Conservation (phyloP, 2,113 vertebrate species). For the Melanostigma gelatinosum region DNA sequence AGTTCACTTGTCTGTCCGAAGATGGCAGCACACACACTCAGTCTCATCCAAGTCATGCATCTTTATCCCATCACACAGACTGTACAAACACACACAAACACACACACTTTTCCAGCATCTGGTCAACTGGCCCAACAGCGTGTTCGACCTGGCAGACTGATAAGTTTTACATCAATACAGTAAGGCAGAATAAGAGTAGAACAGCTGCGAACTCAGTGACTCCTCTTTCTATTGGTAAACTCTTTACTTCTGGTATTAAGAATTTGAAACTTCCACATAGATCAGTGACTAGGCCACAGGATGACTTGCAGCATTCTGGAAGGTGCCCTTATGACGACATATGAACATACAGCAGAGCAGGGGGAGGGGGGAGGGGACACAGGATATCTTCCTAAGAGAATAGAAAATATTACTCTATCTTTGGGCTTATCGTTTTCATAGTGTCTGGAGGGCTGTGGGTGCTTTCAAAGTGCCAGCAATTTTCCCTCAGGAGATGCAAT, state of each 20-base stretch:
- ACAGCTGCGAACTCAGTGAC: neutral
- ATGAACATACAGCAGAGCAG: neutral
- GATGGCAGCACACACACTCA: constrained; percentile 20
- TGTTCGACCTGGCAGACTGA: constrained; percentile 56
- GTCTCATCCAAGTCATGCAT: constrained; percentile 31
- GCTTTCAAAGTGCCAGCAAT: neutral
- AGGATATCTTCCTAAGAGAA: no score
- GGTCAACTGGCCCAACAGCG: constrained; percentile 25
- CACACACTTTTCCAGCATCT: constrained; percentile 42
- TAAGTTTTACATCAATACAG: constrained; percentile 50
- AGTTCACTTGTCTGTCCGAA: constrained; percentile 16
- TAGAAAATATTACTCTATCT: neutral
- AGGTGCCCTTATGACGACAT: neutral
- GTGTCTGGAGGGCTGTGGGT: neutral
- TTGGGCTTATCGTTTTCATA: neutral
- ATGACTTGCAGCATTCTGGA: constrained; percentile 18
- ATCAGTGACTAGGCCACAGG: constrained; percentile 10
- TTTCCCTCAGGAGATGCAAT: neutral
- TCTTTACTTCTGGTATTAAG: neutral
- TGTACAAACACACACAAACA: no score
- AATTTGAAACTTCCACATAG: constrained; percentile 22
- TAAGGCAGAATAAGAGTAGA: constrained; percentile 21
- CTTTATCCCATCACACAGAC: constrained; percentile 3
- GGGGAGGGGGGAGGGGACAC: no score
- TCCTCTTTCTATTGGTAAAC: constrained; percentile 36